Evolutionary conservation across 2,888 invertebrate species (phyloP).

Genomic region (Falcaria lacertinaria): DNA sequence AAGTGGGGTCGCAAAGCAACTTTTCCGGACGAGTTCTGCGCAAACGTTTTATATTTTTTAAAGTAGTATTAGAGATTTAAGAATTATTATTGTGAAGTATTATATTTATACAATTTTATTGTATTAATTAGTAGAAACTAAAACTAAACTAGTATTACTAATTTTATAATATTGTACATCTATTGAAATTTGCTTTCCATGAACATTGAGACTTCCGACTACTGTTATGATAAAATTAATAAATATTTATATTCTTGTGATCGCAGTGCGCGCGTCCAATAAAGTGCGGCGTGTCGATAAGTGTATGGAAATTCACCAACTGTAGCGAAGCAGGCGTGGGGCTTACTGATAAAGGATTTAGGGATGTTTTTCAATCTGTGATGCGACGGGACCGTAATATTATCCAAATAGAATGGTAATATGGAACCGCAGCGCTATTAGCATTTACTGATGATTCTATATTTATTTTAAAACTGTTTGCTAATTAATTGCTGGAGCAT

Average conservation of each 20-base stretch:
- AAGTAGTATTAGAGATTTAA: too few relatives aligned
- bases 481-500: not conserved
- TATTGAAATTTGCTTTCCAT: not conserved
- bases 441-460: not conserved
- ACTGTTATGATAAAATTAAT: slow-evolving; percentile 23
- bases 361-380: slow-evolving; percentile 54
- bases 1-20: too few relatives aligned
- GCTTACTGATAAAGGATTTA: slow-evolving; percentile 57
- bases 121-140: too few relatives aligned
- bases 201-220: slow-evolving; percentile 9
- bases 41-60: too few relatives aligned
- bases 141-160: too few relatives aligned
- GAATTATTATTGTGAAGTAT: too few relatives aligned
- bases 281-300: slow-evolving; percentile 47
- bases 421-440: slow-evolving; percentile 2
- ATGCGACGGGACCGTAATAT: slow-evolving; percentile 41
- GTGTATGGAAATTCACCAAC: slow-evolving; percentile 54
- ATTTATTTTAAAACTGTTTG: not conserved
- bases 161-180: too few relatives aligned
- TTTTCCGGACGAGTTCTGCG: too few relatives aligned
- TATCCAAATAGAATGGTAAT: slow-evolving; percentile 31
- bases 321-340: slow-evolving; percentile 47
- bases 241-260: slow-evolving; percentile 40
- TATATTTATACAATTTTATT: too few relatives aligned
- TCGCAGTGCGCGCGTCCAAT: slow-evolving; percentile 35